A percentile compares a stretch with the other conserved stretches of the same genome.
Conservation (phyloP, 2,797 vertebrate genomes). For the Mus spretus region DNA sequence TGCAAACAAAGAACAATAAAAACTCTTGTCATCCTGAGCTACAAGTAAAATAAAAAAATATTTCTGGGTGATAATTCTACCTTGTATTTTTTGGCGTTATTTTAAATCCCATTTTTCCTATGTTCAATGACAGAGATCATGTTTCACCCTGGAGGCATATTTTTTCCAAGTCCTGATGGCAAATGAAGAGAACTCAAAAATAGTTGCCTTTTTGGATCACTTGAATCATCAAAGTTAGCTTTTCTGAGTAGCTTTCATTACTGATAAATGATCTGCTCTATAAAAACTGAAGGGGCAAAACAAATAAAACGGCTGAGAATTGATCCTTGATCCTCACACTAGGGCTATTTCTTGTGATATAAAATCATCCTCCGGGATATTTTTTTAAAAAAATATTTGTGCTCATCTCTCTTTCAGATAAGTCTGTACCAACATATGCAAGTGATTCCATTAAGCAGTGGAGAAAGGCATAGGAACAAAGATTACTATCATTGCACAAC, state of each 20-base stretch:
- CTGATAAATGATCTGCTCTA: not conserved
- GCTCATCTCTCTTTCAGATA: not conserved
- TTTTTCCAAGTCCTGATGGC: not conserved
- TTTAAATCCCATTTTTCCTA: not conserved
- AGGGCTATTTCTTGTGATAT: not conserved
- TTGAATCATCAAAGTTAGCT: rapidly evolving
- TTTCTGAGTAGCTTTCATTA: not conserved
- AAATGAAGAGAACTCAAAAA: not conserved
- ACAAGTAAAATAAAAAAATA: not conserved
- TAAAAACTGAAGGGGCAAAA: not conserved
- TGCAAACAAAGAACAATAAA: not conserved
- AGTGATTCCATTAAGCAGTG: not conserved
- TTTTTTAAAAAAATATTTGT: not conserved
- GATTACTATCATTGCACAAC: too few species aligned
- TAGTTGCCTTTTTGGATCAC: not conserved
- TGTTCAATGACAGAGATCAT: not conserved
- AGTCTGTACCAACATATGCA: not conserved
- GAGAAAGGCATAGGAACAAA: not conserved
- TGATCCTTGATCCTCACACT: not conserved
- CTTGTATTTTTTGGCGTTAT: not conserved
- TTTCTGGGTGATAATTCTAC: not conserved
- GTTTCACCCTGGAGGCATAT: not conserved
- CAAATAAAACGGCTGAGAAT: not conserved
- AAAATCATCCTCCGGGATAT: not conserved
- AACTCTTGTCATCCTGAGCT: not conserved